Conservation (phyloP, 2,113 vertebrate genomes). For the Numenius arquata region DNA sequence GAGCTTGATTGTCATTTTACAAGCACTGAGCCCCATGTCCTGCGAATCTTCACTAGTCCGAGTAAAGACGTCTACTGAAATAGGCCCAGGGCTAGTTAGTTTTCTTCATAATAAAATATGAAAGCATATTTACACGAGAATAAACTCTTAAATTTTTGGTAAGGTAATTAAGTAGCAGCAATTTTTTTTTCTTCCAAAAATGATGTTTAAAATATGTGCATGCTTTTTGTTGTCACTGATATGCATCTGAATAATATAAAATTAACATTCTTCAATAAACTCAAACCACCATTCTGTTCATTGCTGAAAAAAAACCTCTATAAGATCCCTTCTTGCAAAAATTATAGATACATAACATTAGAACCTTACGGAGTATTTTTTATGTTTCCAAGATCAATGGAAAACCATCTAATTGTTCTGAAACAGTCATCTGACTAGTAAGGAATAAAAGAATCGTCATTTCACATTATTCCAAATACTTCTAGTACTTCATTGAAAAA, state of each 20-base stretch:
- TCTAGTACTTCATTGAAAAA: not conserved
- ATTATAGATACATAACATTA: not conserved
- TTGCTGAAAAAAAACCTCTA: not conserved
- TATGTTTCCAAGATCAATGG: not conserved
- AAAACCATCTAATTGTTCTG: not conserved
- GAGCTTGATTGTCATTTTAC: constrained; percentile 85
- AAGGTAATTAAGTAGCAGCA: constrained; percentile 78
- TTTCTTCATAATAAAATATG: constrained; percentile 73
- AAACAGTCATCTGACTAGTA: not conserved
- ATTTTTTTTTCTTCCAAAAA: constrained; percentile 62
- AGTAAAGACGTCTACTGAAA: not conserved
- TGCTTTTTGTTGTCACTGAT: not conserved
- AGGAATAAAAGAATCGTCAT: not conserved
- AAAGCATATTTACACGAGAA: constrained; percentile 72
- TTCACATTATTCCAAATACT: not conserved
- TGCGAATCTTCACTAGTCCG: not conserved
- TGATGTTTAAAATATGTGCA: constrained; percentile 47
- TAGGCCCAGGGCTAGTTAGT: constrained; percentile 43
- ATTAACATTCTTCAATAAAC: constrained; percentile 17
- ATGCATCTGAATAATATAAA: not conserved
- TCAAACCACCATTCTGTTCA: not conserved
- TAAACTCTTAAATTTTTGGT: constrained; percentile 74
- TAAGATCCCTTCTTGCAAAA: not conserved
- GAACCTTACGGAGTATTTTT: not conserved
- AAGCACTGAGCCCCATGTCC: constrained; percentile 54